These are phyloP conservation scores for Resseliella maxima DNA, from an alignment of 2,888 invertebrate species.

Conservation along the genomic window DNA sequence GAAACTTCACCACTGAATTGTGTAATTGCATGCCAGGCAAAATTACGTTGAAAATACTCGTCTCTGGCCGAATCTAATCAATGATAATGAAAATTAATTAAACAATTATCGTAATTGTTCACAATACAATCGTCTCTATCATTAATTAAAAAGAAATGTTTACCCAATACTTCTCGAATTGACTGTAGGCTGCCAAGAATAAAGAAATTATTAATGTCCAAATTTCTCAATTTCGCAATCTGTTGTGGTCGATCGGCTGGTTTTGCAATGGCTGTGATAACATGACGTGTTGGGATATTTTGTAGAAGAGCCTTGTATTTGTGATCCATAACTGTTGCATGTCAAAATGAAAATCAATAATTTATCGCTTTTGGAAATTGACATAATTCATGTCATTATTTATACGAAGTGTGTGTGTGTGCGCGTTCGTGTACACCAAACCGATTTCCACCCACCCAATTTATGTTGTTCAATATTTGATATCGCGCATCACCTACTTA, in stretches of 20 bases:
- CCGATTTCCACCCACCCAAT: not conserved
- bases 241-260: conserved; percentile 69
- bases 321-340: conserved; percentile 83
- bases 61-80: conserved; percentile 74
- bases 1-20: conserved; percentile 79
- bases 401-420: not conserved
- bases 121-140: not conserved
- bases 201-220: conserved; percentile 92
- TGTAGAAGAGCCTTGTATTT: conserved; percentile 91
- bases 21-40: conserved; percentile 88
- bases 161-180: conserved; percentile 76
- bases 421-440: not conserved
- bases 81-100: not conserved
- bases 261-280: conserved; percentile 71
- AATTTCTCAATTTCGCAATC: conserved; percentile 77
- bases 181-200: conserved; percentile 80
- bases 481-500: conserved; percentile 43
- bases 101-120: not conserved
- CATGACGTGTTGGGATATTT: conserved; percentile 90
- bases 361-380: not conserved
- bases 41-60: conserved; percentile 84
- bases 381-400: conserved; percentile 36
- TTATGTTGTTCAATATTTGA: conserved; percentile 28
- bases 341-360: conserved; percentile 10
- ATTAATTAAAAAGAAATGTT: conserved; percentile 60